These are phyloP conservation scores for Machimus atricapillus DNA, from an alignment of 2,888 invertebrate genomes.

Conservation along the genomic window DNA sequence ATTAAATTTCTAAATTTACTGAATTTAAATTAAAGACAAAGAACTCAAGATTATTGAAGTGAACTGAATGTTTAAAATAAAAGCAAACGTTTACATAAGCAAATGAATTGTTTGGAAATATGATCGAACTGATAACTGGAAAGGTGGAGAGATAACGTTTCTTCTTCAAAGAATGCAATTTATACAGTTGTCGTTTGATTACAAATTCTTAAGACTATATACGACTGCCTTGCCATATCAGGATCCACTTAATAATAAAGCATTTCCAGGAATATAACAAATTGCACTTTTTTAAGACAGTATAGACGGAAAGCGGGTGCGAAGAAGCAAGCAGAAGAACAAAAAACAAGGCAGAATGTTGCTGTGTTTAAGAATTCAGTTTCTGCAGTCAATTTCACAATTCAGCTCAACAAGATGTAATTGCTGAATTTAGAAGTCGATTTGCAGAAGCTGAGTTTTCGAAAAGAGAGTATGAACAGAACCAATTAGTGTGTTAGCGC, in stretches of 20 bases:
- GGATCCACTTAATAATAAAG: not conserved
- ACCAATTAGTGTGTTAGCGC: not conserved
- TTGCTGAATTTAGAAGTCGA: not conserved
- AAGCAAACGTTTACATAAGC: not conserved
- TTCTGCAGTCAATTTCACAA: not conserved
- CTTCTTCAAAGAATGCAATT: not conserved
- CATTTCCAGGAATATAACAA: not conserved
- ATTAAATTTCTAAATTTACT: constrained; percentile 11
- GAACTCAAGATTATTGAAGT: not conserved
- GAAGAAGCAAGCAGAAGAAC: not conserved
- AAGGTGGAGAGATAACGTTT: not conserved
- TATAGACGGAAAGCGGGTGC: not conserved
- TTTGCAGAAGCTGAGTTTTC: not conserved
- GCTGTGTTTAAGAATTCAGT: not conserved
- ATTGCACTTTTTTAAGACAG: not conserved
- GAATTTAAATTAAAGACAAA: not conserved
- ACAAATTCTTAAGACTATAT: not conserved
- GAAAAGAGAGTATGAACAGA: not conserved
- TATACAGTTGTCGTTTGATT: not conserved
- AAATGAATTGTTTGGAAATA: not conserved
- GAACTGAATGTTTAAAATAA: not conserved
- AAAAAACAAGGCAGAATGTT: not conserved
- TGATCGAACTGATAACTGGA: not conserved
- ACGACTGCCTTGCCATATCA: not conserved
- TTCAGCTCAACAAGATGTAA: not conserved